These are phyloP conservation scores for Steinernema khuongi DNA, from an alignment of 1,140 invertebrate species.

Conservation along the genomic window DNA sequence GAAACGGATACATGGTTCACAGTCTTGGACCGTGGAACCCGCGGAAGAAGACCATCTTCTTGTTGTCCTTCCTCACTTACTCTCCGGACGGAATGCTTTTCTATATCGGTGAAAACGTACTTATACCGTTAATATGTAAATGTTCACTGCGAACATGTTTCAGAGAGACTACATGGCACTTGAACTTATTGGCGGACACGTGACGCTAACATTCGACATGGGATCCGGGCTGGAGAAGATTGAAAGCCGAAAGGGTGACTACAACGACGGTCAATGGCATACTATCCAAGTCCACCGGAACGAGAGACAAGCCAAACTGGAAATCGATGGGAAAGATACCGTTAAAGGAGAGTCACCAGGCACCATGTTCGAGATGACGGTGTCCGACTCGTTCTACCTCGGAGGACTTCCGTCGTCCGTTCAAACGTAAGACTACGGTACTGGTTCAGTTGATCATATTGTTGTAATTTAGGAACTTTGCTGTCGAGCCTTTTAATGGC, in stretches of 20 bases:
- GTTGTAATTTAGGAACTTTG: slow-evolving; percentile 57
- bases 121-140: slow-evolving; percentile 23
- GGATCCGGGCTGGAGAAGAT: slow-evolving; percentile 50
- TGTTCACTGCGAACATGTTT: slow-evolving; percentile 34
- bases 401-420: slow-evolving; percentile 65
- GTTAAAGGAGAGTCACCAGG: slow-evolving; percentile 60
- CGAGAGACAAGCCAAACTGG: slow-evolving; percentile 49
- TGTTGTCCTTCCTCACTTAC: slow-evolving; percentile 78
- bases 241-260: slow-evolving; percentile 33
- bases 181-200: slow-evolving; percentile 72
- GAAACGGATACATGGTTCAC: slow-evolving; percentile 74
- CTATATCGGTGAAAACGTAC: slow-evolving; percentile 68
- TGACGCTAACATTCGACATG: slow-evolving; percentile 65
- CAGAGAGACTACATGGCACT: slow-evolving; percentile 73
- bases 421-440: slow-evolving; percentile 39
- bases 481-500: slow-evolving; percentile 75
- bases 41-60: slow-evolving; percentile 65
- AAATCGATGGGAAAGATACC: slow-evolving; percentile 42
- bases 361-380: slow-evolving; percentile 61
- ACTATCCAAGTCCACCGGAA: slow-evolving; percentile 39
- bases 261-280: slow-evolving; percentile 58
- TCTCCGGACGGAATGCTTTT: slow-evolving; percentile 80
- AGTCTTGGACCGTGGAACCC: slow-evolving; percentile 63
- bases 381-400: slow-evolving; percentile 73
- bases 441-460: not conserved